phyloP scores from a whole-genome alignment of 2,888 invertebrate genomes.

The Meteorus colon region DNA sequence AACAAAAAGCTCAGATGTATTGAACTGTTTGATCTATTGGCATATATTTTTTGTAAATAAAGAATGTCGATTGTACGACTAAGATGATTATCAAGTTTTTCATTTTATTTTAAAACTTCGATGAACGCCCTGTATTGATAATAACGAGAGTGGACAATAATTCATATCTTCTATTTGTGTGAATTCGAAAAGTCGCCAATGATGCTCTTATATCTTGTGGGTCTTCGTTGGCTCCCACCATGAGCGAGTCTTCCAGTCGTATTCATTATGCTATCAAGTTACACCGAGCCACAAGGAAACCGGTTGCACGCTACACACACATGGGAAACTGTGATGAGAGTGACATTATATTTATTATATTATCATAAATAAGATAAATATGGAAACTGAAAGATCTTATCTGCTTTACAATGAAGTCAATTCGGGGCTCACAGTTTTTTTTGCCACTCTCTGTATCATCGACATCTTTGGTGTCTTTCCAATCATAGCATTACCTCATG shows the following conservation, averaged over 20 bases:
- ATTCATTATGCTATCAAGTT: conserved; percentile 61
- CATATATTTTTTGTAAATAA: conserved; percentile 56
- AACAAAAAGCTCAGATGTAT: conserved; percentile 7
- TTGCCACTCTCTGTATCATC: conserved; percentile 84
- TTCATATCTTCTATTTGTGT: neutral
- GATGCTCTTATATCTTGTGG: conserved; percentile 54
- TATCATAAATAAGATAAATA: conserved; percentile 45
- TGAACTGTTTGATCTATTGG: conserved; percentile 35
- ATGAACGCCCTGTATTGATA: neutral
- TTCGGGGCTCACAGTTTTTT: conserved; percentile 79
- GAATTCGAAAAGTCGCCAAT: conserved; percentile 19
- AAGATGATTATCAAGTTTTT: conserved; percentile 20
- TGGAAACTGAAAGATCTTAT: conserved; percentile 63
- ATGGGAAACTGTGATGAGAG: conserved; percentile 32
- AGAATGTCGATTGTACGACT: conserved; percentile 43
- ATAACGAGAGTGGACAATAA: neutral
- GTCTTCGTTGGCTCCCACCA: conserved; percentile 61
- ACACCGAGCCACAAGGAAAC: conserved; percentile 59
- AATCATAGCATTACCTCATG: conserved; percentile 83
- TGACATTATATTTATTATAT: neutral
- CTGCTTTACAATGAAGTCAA: conserved; percentile 57
- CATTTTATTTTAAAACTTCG: conserved; percentile 34
- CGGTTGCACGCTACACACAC: conserved; percentile 55
- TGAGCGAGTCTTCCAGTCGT: conserved; percentile 48
- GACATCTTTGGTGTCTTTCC: conserved; percentile 91